A percentile compares a stretch with the other conserved stretches of the same genome.
phyloP scores from a whole-genome alignment of 2,113 vertebrate species.

The Mobula birostris region DNA sequence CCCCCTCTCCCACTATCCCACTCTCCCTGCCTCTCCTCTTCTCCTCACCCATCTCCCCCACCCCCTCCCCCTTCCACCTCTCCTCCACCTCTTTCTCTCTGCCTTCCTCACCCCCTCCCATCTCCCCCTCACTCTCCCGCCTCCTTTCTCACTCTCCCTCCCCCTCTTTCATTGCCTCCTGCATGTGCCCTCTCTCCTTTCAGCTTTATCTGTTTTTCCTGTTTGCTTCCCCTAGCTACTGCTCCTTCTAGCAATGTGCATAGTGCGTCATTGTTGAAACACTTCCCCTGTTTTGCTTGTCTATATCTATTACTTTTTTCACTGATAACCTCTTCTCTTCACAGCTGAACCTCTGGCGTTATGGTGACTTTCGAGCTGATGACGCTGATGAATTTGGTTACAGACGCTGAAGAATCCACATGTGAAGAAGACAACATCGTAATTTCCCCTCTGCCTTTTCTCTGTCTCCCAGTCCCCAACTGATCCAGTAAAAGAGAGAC shows the following conservation, averaged over 20 bases:
- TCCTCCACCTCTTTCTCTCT: too few relatives aligned
- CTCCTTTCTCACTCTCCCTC: not conserved
- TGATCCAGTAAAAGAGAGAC: not conserved
- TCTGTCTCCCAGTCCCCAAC: not conserved
- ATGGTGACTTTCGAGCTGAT: conserved; percentile 83
- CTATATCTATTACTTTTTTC: not conserved
- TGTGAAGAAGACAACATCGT: conserved; percentile 37
- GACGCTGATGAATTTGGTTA: conserved; percentile 84
- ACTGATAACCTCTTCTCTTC: not conserved
- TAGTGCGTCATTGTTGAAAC: not conserved
- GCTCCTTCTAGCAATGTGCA: not conserved
- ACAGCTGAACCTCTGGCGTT: conserved; percentile 88
- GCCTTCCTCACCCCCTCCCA: not conserved
- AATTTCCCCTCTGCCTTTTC: conserved; percentile 18
- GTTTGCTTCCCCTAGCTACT: not conserved
- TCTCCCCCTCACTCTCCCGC: not conserved
- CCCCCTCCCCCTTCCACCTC: too few relatives aligned
- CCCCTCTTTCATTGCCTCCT: conserved; percentile 66
- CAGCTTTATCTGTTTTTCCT: conserved; percentile 41
- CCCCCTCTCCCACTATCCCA: too few relatives aligned
- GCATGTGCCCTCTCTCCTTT: conserved; percentile 52
- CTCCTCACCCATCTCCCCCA: too few relatives aligned
- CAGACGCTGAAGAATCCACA: conserved; percentile 58
- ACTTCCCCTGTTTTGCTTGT: not conserved
- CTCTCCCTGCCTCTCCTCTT: not conserved